Percentiles rank a stretch among this genome's conserved stretches.
Conservation (phyloP, 2,113 vertebrate genomes). For the Elanoides forficatus region DNA sequence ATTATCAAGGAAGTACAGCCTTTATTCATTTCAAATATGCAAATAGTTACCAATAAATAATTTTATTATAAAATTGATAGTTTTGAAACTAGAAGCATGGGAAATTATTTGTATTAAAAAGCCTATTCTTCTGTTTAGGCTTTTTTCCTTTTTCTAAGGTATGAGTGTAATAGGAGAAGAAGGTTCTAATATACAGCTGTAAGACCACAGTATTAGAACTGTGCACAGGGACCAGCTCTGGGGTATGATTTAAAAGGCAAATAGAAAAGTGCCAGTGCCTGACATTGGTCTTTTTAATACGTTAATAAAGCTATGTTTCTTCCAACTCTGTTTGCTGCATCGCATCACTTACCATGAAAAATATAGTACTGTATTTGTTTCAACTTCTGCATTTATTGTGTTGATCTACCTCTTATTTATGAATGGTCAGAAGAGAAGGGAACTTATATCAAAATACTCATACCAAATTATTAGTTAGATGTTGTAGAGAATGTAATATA, state of each 20-base stretch:
- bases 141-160: background rate
- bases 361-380: background rate
- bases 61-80: background rate
- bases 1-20: background rate
- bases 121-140: background rate
- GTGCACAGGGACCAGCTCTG: background rate
- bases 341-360: background rate
- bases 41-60: background rate
- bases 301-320: background rate
- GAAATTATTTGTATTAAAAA: background rate
- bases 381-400: background rate
- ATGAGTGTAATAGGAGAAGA: background rate
- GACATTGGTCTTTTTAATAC: background rate
- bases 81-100: background rate
- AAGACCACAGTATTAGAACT: background rate
- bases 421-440: background rate
- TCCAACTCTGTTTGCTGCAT: background rate
- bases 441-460: background rate
- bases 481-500: background rate
- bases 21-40: background rate
- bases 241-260: background rate
- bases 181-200: background rate
- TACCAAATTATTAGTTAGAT: background rate
- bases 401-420: background rate
- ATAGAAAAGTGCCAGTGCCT: background rate